Percentiles rank a stretch among this genome's conserved stretches.
Conservation (phyloP, 2,888 invertebrate genomes). For the Heliconius cydno region DNA sequence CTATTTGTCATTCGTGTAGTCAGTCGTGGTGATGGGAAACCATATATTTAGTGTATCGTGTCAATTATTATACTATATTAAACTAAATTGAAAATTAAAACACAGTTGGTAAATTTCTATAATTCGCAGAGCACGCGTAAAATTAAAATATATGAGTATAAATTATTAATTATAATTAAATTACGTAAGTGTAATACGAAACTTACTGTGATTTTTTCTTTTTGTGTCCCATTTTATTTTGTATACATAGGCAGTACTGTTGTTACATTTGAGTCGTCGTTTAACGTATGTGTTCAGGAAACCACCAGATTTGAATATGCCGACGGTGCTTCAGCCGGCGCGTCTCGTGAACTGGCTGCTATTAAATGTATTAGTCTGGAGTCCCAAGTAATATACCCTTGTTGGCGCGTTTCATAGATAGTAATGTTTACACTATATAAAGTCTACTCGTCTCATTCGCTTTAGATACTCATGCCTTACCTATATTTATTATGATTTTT, state of each 20-base stretch:
- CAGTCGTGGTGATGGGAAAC: neutral
- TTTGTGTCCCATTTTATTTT: slow-evolving; percentile 44
- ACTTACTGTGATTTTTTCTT: slow-evolving; percentile 47
- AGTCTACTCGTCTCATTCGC: neutral
- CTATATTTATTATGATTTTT: neutral
- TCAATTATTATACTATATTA: slow-evolving; percentile 3
- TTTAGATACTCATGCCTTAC: neutral
- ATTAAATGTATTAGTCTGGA: slow-evolving; percentile 39
- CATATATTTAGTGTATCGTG: neutral
- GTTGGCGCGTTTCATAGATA: slow-evolving; percentile 35
- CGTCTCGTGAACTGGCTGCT: slow-evolving; percentile 9
- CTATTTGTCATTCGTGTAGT: neutral
- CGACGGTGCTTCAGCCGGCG: slow-evolving; percentile 8
- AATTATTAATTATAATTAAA: neutral
- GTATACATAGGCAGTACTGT: neutral
- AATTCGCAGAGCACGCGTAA: slow-evolving; percentile 6
- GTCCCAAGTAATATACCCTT: slow-evolving; percentile 40
- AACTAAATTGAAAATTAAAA: neutral
- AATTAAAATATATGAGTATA: neutral
- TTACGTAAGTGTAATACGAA: neutral
- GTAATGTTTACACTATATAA: slow-evolving; percentile 13
- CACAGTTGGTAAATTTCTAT: neutral
- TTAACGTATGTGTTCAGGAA: neutral
- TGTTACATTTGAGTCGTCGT: neutral
- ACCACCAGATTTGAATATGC: neutral